These are phyloP conservation scores for Engraulis encrasicolus DNA, from an alignment of 2,113 vertebrate genomes.

Conservation along the genomic window DNA sequence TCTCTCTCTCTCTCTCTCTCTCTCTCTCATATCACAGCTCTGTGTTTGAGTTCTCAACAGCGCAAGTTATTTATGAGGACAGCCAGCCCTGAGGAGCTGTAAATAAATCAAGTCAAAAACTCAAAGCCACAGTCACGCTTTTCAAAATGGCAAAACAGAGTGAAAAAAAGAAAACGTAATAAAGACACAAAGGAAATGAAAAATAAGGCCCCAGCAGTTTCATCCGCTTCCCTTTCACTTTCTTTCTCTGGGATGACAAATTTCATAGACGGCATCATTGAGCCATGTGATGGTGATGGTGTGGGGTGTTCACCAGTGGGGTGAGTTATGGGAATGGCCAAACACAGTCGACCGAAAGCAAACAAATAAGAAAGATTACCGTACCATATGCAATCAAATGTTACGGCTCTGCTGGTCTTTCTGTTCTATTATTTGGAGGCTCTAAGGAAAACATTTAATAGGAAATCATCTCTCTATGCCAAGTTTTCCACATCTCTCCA, in stretches of 20 bases:
- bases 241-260: conserved; percentile 50
- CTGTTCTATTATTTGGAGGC: too few species aligned
- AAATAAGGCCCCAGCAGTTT: conserved; percentile 36
- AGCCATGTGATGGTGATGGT: conserved; percentile 45
- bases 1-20: background rate
- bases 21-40: conserved; percentile 54
- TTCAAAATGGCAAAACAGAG: background rate
- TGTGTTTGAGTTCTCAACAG: conserved; percentile 55
- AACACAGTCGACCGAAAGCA: background rate
- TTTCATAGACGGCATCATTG: conserved; percentile 59
- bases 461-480: too few species aligned
- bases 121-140: conserved; percentile 9
- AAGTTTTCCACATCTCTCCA: too few species aligned
- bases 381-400: background rate
- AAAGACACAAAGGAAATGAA: background rate
- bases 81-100: background rate
- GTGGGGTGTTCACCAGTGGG: background rate
- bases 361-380: too few species aligned
- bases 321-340: background rate
- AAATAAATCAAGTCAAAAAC: background rate
- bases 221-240: conserved; percentile 23
- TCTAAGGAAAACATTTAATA: too few species aligned
- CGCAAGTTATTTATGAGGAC: conserved; percentile 13
- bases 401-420: background rate
- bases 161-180: too few species aligned